These are phyloP conservation scores for Cydia strobilella DNA, from an alignment of 1,140 invertebrate genomes.

Conservation along the genomic window DNA sequence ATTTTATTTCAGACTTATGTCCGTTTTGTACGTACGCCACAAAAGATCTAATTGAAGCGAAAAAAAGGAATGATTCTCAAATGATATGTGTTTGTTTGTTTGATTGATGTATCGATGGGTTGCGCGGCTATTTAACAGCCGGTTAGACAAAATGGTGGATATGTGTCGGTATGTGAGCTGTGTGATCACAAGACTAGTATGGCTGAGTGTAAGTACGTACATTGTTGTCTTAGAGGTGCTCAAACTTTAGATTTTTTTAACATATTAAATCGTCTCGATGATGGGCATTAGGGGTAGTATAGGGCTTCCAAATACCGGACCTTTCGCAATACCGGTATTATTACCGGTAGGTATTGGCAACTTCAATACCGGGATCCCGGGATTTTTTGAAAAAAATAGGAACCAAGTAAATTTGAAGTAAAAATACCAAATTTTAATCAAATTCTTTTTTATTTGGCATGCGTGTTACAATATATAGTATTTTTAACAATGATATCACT, in stretches of 20 bases:
- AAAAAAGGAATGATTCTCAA: slow-evolving; percentile 69
- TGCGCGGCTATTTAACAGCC: slow-evolving; percentile 74
- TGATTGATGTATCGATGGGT: slow-evolving; percentile 78
- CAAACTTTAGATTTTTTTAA: slow-evolving; percentile 51
- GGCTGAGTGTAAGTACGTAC: slow-evolving; percentile 48
- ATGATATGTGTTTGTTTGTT: slow-evolving; percentile 75
- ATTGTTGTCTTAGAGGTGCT: slow-evolving; percentile 56
- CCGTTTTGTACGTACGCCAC: slow-evolving; percentile 58
- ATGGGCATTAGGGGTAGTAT: too few relatives aligned
- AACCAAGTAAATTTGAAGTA: too few relatives aligned
- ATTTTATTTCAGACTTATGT: slow-evolving; percentile 62
- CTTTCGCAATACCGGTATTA: too few relatives aligned
- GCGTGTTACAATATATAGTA: too few relatives aligned
- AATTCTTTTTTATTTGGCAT: too few relatives aligned
- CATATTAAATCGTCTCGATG: too few relatives aligned
- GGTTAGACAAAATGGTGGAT: slow-evolving; percentile 74
- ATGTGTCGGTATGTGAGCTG: slow-evolving; percentile 56
- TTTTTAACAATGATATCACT: too few relatives aligned
- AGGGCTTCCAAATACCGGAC: too few relatives aligned
- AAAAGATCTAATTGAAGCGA: slow-evolving; percentile 77
- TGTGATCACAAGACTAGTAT: slow-evolving; percentile 64
- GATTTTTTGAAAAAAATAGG: too few relatives aligned
- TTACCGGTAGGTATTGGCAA: too few relatives aligned
- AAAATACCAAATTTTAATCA: too few relatives aligned
- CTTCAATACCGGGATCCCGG: too few relatives aligned